phyloP scores from a whole-genome alignment of 2,888 invertebrate genomes.

The Leucozona laternaria region DNA sequence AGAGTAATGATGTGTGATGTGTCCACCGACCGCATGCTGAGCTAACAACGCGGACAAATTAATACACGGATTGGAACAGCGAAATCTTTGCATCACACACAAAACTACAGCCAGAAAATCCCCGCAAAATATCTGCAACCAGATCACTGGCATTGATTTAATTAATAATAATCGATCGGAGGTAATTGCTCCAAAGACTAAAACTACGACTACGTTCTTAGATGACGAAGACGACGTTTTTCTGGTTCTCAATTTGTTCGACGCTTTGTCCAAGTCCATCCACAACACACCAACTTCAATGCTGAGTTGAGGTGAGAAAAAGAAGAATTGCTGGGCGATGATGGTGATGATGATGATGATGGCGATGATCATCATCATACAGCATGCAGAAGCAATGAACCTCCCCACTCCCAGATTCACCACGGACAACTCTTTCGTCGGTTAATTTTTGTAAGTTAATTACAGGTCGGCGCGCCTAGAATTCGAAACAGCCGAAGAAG shows the following conservation, averaged over 20 bases:
- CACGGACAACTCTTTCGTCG: slow-evolving; percentile 76
- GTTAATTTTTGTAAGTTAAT: slow-evolving; percentile 76
- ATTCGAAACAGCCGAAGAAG: slow-evolving; percentile 30
- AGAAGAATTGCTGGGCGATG: slow-evolving; percentile 65
- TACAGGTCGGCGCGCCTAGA: slow-evolving; percentile 71
- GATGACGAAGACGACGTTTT: slow-evolving; percentile 45
- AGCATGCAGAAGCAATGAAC: slow-evolving; percentile 37
- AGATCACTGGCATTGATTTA: slow-evolving; percentile 74
- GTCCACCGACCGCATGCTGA: slow-evolving; percentile 74
- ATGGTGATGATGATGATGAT: slow-evolving; percentile 43
- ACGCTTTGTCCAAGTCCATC: slow-evolving; percentile 64
- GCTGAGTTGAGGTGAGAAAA: slow-evolving; percentile 64
- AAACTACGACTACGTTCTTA: slow-evolving; percentile 11
- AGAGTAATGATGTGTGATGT: slow-evolving; percentile 76
- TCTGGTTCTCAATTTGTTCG: slow-evolving; percentile 73
- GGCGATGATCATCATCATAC: slow-evolving; percentile 31
- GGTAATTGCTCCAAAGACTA: slow-evolving; percentile 71
- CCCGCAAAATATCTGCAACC: slow-evolving; percentile 34
- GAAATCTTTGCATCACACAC: slow-evolving; percentile 31
- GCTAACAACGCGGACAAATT: slow-evolving; percentile 76
- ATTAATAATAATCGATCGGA: slow-evolving; percentile 75
- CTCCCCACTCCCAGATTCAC: slow-evolving; percentile 54
- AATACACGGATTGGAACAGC: slow-evolving; percentile 66
- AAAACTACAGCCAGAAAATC: background rate
- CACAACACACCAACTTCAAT: background rate